Percentiles rank a stretch among this genome's conserved stretches.
phyloP scores from a whole-genome alignment of 2,113 vertebrate species.

The Abramis brama region DNA sequence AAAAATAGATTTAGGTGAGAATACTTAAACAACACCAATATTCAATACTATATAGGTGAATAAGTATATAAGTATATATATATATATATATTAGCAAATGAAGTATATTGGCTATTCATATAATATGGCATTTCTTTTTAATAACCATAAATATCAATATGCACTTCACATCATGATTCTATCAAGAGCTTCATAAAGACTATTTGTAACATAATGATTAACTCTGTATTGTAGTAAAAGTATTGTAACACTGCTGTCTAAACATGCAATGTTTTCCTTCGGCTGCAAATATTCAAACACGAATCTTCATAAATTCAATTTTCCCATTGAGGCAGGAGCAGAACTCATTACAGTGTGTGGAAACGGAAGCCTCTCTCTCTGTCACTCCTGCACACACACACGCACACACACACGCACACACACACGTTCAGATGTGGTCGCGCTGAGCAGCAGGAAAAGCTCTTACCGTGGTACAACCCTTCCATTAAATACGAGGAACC shows the following conservation, averaged over 20 bases:
- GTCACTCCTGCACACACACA: not conserved
- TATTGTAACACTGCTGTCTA: not conserved
- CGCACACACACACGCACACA: not conserved
- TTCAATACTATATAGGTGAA: too few relatives aligned
- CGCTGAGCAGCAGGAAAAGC: constrained; percentile 18
- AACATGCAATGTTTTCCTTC: not conserved
- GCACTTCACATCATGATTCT: not conserved
- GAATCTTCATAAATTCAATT: not conserved
- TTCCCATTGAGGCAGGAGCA: not conserved
- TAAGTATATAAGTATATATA: too few relatives aligned
- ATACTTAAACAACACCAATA: not conserved
- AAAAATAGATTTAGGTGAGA: not conserved
- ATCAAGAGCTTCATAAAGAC: not conserved
- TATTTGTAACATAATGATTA: not conserved
- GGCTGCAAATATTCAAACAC: not conserved
- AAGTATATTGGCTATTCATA: not conserved
- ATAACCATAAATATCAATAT: not conserved
- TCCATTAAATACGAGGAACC: constrained; percentile 52
- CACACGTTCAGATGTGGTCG: not conserved
- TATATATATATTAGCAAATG: not conserved
- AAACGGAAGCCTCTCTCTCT: not conserved
- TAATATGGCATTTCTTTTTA: not conserved
- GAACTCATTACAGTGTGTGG: not conserved
- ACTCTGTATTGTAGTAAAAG: not conserved
- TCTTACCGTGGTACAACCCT: constrained; percentile 61